These are phyloP conservation scores for Leptopilina clavipes DNA, from an alignment of 1,140 invertebrate genomes.

Conservation along the genomic window DNA sequence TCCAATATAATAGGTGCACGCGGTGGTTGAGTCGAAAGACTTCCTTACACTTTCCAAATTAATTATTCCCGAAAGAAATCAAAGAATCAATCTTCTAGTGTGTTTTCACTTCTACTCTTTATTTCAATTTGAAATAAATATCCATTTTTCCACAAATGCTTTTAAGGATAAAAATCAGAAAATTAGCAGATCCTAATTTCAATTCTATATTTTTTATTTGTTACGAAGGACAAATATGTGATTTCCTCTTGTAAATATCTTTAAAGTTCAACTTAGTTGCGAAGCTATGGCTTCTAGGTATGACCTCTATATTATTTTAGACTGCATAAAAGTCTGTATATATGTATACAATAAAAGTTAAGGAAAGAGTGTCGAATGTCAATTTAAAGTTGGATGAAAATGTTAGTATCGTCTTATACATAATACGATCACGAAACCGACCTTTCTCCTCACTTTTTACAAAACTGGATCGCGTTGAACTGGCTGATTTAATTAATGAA, in stretches of 20 bases:
- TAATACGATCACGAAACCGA: slow-evolving; percentile 32
- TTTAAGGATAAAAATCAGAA: too few relatives aligned
- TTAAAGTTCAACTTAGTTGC: slow-evolving; percentile 9
- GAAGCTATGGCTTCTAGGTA: neutral
- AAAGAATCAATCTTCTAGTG: too few relatives aligned
- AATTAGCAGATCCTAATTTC: too few relatives aligned
- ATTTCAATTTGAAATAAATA: too few relatives aligned
- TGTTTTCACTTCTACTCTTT: too few relatives aligned
- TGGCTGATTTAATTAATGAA: slow-evolving; percentile 34
- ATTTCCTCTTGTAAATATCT: neutral
- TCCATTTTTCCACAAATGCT: too few relatives aligned
- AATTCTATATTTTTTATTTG: neutral
- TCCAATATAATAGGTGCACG: slow-evolving; percentile 1
- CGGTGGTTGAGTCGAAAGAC: too few relatives aligned
- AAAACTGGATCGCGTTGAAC: slow-evolving; percentile 22
- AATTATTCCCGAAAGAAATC: too few relatives aligned
- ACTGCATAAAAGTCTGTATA: neutral
- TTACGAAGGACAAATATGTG: neutral
- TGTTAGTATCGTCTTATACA: slow-evolving; percentile 11
- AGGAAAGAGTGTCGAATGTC: slow-evolving; percentile 22
- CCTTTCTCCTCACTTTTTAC: slow-evolving; percentile 15
- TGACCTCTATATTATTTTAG: neutral
- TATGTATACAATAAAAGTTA: neutral
- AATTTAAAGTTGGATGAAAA: slow-evolving; percentile 32
- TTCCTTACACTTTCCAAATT: too few relatives aligned